These are phyloP conservation scores for Latheticus oryzae DNA, from an alignment of 2,888 invertebrate species.

Conservation along the genomic window DNA sequence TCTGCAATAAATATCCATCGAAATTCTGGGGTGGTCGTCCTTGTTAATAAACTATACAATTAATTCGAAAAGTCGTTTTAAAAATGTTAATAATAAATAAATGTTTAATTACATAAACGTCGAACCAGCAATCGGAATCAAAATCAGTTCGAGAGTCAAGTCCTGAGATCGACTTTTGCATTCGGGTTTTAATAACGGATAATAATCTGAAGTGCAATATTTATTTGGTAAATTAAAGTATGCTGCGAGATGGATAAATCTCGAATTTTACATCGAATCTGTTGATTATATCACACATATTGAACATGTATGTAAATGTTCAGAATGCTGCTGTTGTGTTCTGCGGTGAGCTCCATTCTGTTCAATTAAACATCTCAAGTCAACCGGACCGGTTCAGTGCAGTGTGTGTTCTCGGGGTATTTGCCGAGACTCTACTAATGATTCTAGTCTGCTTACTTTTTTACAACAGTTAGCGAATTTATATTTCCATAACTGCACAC, in stretches of 20 bases:
- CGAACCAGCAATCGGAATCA: conserved; percentile 40
- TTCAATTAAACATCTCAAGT: conserved; percentile 44
- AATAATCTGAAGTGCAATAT: conserved; percentile 41
- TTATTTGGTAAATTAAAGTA: conserved; percentile 44
- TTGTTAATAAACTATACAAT: conserved; percentile 34
- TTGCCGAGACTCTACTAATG: conserved; percentile 48
- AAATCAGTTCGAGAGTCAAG: conserved; percentile 41
- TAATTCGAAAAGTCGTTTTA: conserved; percentile 29
- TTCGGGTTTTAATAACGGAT: conserved; percentile 41
- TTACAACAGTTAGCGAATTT: conserved; percentile 35
- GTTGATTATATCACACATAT: conserved; percentile 45
- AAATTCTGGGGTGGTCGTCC: conserved; percentile 42
- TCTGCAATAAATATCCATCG: conserved; percentile 37
- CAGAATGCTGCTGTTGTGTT: conserved; percentile 34
- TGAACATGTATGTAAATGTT: conserved; percentile 43
- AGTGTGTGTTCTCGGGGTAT: conserved; percentile 33
- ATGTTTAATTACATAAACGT: conserved; percentile 46
- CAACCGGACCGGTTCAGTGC: conserved; percentile 41
- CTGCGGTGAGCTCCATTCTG: conserved; percentile 35
- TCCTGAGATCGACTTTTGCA: conserved; percentile 35
- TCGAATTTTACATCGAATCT: conserved; percentile 39
- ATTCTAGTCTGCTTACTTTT: conserved; percentile 49
- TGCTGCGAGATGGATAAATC: conserved; percentile 39
- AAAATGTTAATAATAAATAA: conserved; percentile 44
- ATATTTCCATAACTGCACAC: conserved; percentile 48